These are phyloP conservation scores for Prunella strophiata DNA, from an alignment of 2,797 vertebrate species.

Conservation along the genomic window DNA sequence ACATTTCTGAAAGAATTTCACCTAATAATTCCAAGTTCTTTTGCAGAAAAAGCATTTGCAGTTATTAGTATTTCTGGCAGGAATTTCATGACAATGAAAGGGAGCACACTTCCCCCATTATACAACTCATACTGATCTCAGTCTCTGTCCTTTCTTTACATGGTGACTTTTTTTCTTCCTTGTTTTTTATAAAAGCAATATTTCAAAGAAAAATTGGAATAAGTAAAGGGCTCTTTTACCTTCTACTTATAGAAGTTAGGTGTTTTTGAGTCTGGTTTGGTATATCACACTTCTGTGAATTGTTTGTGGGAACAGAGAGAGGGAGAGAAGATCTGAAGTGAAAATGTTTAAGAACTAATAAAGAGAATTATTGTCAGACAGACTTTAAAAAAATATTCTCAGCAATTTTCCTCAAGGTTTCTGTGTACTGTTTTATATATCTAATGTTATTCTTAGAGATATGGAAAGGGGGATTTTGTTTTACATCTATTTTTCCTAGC, in stretches of 20 bases:
- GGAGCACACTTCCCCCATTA: background rate
- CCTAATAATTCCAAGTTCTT: background rate
- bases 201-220: background rate
- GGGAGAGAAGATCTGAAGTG: background rate
- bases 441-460: background rate
- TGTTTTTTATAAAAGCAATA: background rate
- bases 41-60: conserved; percentile 6
- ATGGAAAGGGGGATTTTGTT: background rate
- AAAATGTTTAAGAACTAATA: conserved; percentile 20
- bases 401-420: background rate
- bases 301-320: background rate
- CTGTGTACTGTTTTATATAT: background rate
- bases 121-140: background rate
- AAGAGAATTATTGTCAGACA: background rate
- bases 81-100: background rate
- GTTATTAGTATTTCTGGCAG: background rate
- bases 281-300: background rate
- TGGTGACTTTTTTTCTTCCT: background rate
- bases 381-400: background rate
- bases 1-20: background rate
- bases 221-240: background rate
- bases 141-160: background rate
- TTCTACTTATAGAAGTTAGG: background rate
- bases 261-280: background rate
- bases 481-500: background rate